Percentiles rank a stretch among this genome's conserved stretches.
These are phyloP conservation scores for Zosterops lateralis DNA, from an alignment of 2,113 vertebrate genomes.

Conservation along the genomic window DNA sequence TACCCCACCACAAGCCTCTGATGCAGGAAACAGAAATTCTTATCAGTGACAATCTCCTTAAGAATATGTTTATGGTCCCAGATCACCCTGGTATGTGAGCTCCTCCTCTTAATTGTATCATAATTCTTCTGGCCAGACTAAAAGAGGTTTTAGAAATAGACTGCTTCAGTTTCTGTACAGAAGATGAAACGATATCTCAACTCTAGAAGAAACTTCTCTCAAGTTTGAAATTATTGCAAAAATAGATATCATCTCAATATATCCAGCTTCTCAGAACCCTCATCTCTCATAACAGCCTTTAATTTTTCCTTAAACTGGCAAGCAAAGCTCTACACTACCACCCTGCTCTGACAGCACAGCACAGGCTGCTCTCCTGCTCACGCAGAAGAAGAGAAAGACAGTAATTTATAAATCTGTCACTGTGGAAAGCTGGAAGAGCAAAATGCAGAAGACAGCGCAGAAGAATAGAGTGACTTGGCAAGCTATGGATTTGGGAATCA, in stretches of 20 bases:
- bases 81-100: neutral
- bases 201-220: neutral
- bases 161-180: neutral
- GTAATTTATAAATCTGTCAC: neutral
- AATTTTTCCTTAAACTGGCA: neutral
- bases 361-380: neutral
- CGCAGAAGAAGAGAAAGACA: neutral
- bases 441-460: neutral
- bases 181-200: neutral
- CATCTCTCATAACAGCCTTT: neutral
- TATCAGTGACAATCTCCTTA: neutral
- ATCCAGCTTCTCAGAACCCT: neutral
- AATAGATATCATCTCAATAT: neutral
- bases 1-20: accelerated
- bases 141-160: neutral
- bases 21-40: accelerated
- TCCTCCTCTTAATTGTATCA: neutral
- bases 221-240: neutral
- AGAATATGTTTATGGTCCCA: neutral
- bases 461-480: neutral
- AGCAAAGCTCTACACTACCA: neutral
- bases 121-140: neutral
- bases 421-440: neutral
- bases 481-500: neutral
- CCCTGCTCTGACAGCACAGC: accelerated